Evolutionary conservation across 1,140 invertebrate genomes (phyloP).

Genomic region (Plectrocnemia conspersa): DNA sequence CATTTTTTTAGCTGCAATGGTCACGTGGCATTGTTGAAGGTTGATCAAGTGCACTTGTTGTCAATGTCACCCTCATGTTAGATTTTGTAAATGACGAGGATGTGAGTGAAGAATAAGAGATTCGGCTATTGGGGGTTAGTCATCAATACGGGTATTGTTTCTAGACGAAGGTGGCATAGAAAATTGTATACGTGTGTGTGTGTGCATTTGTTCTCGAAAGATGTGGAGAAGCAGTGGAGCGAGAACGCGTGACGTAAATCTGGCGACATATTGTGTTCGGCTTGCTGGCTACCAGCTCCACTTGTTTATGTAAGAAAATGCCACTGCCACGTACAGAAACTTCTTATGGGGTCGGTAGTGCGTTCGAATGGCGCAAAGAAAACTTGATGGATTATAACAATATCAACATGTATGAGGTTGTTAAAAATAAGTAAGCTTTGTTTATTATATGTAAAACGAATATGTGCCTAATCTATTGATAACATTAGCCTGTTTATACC

Average conservation of each 20-base stretch:
- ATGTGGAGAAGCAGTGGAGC: constrained; percentile 11
- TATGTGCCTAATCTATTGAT: too few relatives aligned
- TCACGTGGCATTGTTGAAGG: too few relatives aligned
- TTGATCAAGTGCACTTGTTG: too few relatives aligned
- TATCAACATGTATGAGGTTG: not conserved
- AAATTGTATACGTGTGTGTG: constrained; percentile 4
- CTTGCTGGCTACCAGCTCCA: constrained; percentile 26
- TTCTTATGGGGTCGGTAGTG: constrained; percentile 21
- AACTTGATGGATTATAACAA: not conserved
- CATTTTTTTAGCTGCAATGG: too few relatives aligned
- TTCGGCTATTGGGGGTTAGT: too few relatives aligned
- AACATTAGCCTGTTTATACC: too few relatives aligned
- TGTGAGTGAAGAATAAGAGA: too few relatives aligned
- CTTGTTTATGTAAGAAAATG: constrained; percentile 33
- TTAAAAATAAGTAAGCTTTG: too few relatives aligned
- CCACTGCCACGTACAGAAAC: constrained; percentile 33
- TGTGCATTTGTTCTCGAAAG: not conserved
- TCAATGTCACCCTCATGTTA: too few relatives aligned
- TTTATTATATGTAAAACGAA: too few relatives aligned
- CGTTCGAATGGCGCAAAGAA: not conserved
- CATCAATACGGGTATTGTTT: constrained; percentile 3
- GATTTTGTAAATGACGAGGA: too few relatives aligned
- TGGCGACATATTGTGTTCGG: constrained; percentile 34
- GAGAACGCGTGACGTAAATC: constrained; percentile 30
- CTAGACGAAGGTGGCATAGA: too few relatives aligned